phyloP scores from a whole-genome alignment of 2,113 vertebrate species.

The Climacteris rufus region DNA sequence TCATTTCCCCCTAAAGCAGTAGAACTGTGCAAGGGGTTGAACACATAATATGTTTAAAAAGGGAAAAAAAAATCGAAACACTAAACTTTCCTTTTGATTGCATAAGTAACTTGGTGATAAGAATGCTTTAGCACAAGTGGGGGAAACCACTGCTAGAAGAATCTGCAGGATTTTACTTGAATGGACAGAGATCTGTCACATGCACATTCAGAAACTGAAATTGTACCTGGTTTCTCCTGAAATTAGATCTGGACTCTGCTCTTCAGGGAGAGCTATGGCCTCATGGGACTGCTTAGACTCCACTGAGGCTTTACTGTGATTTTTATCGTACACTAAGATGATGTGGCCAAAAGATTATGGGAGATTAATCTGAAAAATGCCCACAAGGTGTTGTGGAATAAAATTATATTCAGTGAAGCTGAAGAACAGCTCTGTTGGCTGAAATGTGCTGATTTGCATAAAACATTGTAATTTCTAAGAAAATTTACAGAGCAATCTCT shows the following conservation, averaged over 20 bases:
- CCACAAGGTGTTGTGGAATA: background rate
- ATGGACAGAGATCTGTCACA: background rate
- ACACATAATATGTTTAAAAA: background rate
- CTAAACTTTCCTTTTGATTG: background rate
- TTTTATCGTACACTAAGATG: background rate
- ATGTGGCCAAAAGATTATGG: background rate
- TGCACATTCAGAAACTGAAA: background rate
- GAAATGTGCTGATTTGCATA: conserved; percentile 13
- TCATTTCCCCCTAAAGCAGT: background rate
- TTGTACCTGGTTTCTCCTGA: background rate
- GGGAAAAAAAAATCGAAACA: background rate
- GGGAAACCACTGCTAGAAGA: background rate
- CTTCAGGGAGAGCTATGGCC: background rate
- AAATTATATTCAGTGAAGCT: background rate
- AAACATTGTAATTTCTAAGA: conserved; percentile 14
- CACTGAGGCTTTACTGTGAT: background rate
- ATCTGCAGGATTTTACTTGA: background rate
- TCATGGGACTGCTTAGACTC: background rate
- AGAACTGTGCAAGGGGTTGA: background rate
- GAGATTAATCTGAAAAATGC: background rate
- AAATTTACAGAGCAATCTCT: conserved; percentile 17
- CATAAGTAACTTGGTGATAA: background rate
- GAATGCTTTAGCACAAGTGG: background rate
- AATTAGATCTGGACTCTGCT: background rate
- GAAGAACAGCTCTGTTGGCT: conserved; percentile 11